phyloP scores from a whole-genome alignment of 2,113 vertebrate genomes.

The Thamnaconus septentrionalis region DNA sequence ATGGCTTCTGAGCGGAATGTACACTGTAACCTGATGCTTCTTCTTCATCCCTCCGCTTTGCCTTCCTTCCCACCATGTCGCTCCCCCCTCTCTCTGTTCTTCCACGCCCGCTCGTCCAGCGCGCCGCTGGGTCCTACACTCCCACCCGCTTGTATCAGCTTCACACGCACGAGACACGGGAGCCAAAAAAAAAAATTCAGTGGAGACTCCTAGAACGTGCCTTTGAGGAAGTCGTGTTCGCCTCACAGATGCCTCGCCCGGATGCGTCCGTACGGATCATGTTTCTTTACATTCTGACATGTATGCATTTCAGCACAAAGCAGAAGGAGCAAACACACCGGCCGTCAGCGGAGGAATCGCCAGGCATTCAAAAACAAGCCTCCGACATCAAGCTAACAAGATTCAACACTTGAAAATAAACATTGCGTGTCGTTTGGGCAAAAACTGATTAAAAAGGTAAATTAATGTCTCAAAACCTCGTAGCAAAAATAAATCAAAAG shows the following conservation, averaged over 20 bases:
- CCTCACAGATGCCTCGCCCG: neutral
- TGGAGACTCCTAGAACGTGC: constrained; percentile 3
- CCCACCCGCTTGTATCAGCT: constrained; percentile 41
- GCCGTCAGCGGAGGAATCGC: too few species aligned
- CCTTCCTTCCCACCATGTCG: constrained; percentile 57
- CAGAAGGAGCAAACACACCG: too few species aligned
- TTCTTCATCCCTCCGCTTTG: constrained; percentile 52
- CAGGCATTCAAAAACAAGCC: too few species aligned
- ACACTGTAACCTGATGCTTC: constrained; percentile 73
- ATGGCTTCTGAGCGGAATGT: constrained; percentile 69
- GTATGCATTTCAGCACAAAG: too few species aligned
- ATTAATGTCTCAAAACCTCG: too few species aligned
- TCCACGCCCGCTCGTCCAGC: constrained; percentile 45
- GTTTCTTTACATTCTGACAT: too few species aligned
- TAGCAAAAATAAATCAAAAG: too few species aligned
- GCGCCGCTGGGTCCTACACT: constrained; percentile 62
- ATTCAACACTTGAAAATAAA: too few species aligned
- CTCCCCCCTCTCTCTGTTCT: constrained; percentile 47
- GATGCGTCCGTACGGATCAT: neutral
- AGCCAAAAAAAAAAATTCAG: too few species aligned
- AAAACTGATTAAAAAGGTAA: too few species aligned
- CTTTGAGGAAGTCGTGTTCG: constrained; percentile 3
- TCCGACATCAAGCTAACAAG: too few species aligned
- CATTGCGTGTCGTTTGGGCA: too few species aligned
- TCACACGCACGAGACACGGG: constrained; percentile 17